Evolutionary conservation across 2,113 vertebrate genomes (phyloP).

Genomic region (Hippocampus abdominalis): DNA sequence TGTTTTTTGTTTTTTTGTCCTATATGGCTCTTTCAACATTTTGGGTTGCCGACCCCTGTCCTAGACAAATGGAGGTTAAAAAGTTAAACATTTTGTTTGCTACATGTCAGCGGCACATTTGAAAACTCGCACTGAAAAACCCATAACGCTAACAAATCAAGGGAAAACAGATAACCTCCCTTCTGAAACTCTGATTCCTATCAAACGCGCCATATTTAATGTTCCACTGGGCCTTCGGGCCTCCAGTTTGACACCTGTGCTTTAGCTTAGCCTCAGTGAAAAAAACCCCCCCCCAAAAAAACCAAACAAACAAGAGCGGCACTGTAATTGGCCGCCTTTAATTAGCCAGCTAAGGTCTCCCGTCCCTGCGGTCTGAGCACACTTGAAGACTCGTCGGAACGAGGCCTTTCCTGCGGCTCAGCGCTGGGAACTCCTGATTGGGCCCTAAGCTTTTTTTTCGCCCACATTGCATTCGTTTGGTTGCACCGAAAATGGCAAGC

Average conservation of each 20-base stretch:
- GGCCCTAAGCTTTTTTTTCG: conserved; percentile 40
- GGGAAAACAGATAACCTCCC: neutral
- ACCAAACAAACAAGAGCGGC: neutral
- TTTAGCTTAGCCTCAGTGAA: neutral
- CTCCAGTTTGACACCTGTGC: neutral
- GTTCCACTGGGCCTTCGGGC: neutral
- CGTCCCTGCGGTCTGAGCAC: conserved; percentile 6
- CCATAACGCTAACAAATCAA: neutral
- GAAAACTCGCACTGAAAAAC: neutral
- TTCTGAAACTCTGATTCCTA: neutral
- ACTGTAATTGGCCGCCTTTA: conserved; percentile 31
- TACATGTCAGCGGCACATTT: neutral
- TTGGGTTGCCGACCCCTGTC: no score
- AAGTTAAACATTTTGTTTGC: no score
- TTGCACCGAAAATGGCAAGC: conserved; percentile 10
- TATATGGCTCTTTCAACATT: no score
- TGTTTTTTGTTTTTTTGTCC: no score
- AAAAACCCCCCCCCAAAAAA: neutral
- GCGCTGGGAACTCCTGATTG: conserved; percentile 48
- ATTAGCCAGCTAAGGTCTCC: conserved; percentile 43
- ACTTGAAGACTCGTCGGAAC: conserved; percentile 14
- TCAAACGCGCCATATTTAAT: neutral
- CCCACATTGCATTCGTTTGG: conserved; percentile 19
- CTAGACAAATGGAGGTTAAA: no score
- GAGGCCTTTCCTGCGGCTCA: conserved; percentile 16